Conservation (phyloP, 2,113 vertebrate genomes). For the Myocastor coypus region DNA sequence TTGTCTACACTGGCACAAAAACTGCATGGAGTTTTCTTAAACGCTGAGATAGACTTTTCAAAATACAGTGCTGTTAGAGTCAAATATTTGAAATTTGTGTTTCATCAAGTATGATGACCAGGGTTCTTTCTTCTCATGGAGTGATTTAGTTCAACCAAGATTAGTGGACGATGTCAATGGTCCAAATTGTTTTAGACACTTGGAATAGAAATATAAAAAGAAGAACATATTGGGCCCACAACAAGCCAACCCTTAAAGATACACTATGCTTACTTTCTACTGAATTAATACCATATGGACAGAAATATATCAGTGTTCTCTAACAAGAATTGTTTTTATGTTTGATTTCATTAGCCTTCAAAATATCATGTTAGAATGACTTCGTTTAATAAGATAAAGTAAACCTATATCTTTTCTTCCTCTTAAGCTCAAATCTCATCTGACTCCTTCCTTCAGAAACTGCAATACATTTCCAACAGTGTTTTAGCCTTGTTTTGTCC, state of each 20-base stretch:
- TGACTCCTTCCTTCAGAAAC: slow-evolving; percentile 10
- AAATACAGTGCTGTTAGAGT: not conserved
- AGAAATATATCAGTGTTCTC: not conserved
- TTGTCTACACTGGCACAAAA: slow-evolving; percentile 50
- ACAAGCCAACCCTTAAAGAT: not conserved
- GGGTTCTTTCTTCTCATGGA: not conserved
- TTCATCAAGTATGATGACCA: not conserved
- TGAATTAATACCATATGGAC: not conserved
- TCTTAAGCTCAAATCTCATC: not conserved
- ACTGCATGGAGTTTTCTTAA: not conserved
- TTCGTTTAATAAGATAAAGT: not conserved
- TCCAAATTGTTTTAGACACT: not conserved
- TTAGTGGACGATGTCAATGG: not conserved
- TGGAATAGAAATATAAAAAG: not conserved
- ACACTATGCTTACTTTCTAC: not conserved
- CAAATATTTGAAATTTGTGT: not conserved
- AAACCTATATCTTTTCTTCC: not conserved
- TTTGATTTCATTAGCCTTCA: slow-evolving; percentile 38
- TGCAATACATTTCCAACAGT: not conserved
- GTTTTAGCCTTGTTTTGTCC: not conserved
- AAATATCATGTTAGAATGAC: slow-evolving; percentile 23
- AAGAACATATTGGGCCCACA: not conserved
- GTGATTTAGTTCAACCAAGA: not conserved
- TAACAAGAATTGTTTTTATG: not conserved
- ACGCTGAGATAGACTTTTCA: not conserved